Percentiles rank a stretch among this genome's conserved stretches.
These are phyloP conservation scores for Arrhopalites spinosus DNA, from an alignment of 2,888 invertebrate species.

Conservation along the genomic window DNA sequence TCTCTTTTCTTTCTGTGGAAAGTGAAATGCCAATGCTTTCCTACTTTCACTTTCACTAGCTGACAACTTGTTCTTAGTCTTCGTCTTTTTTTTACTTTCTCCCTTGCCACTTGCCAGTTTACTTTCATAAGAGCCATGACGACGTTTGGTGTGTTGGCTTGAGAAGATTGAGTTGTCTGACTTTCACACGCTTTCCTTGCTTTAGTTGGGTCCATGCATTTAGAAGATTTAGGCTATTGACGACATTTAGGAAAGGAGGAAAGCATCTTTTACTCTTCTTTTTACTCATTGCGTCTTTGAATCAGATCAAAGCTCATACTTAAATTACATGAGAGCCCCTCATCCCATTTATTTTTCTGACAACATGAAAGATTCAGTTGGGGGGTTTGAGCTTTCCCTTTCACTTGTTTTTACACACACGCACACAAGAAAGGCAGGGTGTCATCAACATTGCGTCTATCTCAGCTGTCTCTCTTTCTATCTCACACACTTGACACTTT, in stretches of 20 bases:
- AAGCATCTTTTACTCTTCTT: background rate
- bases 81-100: too few relatives aligned
- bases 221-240: background rate
- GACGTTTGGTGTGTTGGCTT: too few relatives aligned
- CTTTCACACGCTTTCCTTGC: constrained; percentile 1
- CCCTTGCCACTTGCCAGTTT: too few relatives aligned
- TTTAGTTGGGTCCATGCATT: too few relatives aligned
- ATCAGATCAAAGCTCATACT: constrained; percentile 22
- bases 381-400: background rate
- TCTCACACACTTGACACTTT: too few relatives aligned
- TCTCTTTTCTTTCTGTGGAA: background rate
- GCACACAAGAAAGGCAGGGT: background rate
- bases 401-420: background rate
- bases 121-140: too few relatives aligned
- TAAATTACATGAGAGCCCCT: constrained; percentile 19
- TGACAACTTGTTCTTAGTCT: too few relatives aligned
- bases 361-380: constrained; percentile 11
- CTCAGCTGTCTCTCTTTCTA: background rate
- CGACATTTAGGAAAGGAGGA: background rate
- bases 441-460: too few relatives aligned
- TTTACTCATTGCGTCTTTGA: constrained; percentile 1
- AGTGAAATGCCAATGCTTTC: too few relatives aligned
- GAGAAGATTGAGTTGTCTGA: constrained; percentile 1
- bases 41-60: too few relatives aligned
- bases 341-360: constrained; percentile 20